Conservation (phyloP, 2,113 vertebrate genomes). For the Megaceryle torquata region DNA sequence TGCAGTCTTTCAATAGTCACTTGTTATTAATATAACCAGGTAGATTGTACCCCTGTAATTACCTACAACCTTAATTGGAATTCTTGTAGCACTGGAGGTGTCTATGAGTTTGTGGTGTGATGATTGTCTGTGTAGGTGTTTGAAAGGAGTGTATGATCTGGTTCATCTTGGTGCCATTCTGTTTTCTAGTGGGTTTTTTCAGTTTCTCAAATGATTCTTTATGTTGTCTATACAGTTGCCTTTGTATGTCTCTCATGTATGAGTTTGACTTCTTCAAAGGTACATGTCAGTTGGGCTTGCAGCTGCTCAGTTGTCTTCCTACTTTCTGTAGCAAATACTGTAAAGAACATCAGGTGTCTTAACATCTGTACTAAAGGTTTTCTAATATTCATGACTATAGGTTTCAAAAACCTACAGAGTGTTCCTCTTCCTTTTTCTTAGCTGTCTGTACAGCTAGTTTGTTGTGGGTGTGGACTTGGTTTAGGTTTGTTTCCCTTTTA, state of each 20-base stretch:
- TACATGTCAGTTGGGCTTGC: neutral
- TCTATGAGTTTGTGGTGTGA: neutral
- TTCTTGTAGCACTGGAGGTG: neutral
- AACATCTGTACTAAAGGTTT: neutral
- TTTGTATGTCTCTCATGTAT: rapidly evolving
- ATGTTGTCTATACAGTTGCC: rapidly evolving
- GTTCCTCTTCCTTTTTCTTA: neutral
- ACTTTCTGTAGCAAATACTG: neutral
- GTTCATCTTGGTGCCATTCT: neutral
- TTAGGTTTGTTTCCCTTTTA: neutral
- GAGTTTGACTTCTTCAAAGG: neutral
- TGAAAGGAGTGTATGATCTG: neutral
- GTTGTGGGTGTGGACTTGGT: neutral
- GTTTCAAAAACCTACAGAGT: neutral
- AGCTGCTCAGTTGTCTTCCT: neutral
- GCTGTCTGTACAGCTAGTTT: neutral
- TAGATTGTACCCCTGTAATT: neutral
- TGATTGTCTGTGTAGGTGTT: neutral
- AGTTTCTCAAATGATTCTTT: neutral
- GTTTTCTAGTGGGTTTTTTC: neutral
- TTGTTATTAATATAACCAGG: neutral
- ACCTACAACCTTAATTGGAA: neutral
- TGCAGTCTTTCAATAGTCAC: neutral
- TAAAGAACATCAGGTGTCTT: neutral
- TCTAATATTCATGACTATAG: neutral